Conservation (phyloP, 92 coral and sea anemone genomes). For the Palythoa grandis region DNA sequence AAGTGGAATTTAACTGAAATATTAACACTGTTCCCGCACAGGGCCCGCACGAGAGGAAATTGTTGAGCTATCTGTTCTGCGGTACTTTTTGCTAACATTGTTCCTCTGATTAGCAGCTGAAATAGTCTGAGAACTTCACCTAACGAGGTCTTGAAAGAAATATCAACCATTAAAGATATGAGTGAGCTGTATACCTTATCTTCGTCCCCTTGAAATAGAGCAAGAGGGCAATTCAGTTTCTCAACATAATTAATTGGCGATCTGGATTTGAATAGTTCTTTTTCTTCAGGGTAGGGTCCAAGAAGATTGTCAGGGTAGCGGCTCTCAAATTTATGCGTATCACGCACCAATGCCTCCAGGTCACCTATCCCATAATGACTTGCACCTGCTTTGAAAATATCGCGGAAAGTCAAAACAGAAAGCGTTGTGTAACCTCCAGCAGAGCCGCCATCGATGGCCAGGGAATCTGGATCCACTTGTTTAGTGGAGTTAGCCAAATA, state of each 20-base stretch:
- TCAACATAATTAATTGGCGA: constrained; percentile 81
- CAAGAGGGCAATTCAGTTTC: constrained; percentile 74
- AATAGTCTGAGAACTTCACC: background rate
- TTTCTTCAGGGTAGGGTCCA: constrained; percentile 80
- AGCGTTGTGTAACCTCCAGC: constrained; percentile 94
- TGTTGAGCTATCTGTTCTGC: no score
- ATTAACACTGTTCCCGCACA: no score
- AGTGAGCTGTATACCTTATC: constrained; percentile 77
- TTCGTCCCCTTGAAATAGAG: constrained; percentile 90
- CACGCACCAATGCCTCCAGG: constrained; percentile 70
- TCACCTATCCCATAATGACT: constrained; percentile 87
- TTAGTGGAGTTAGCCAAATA: constrained; percentile 78
- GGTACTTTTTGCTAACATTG: no score
- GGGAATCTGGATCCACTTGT: constrained; percentile 70
- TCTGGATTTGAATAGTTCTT: constrained; percentile 64
- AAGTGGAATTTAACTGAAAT: no score
- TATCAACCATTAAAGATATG: background rate
- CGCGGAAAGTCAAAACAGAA: constrained; percentile 78
- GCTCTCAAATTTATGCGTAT: constrained; percentile 96
- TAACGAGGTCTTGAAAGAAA: no score
- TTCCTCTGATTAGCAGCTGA: background rate
- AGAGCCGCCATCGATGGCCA: constrained; percentile 91
- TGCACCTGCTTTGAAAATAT: constrained; percentile 89
- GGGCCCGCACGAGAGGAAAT: no score
- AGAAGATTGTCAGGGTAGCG: constrained; percentile 75